Conservation (phyloP, 2,888 invertebrate genomes). For the Morpho helenor region DNA sequence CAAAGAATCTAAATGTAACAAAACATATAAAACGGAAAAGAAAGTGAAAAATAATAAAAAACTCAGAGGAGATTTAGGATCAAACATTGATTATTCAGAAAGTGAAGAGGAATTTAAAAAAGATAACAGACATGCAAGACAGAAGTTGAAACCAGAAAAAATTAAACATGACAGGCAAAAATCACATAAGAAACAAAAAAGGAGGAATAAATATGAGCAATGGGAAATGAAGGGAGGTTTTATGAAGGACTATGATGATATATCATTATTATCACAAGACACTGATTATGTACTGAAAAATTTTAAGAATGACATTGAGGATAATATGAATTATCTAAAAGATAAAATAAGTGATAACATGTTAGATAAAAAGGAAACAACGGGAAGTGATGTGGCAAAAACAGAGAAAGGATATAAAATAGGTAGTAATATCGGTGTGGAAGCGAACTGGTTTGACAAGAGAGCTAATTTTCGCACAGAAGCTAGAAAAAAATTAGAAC, state of each 20-base stretch:
- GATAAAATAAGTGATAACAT: constrained; percentile 26
- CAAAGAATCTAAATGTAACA: constrained; percentile 4
- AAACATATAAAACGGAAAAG: constrained; percentile 29
- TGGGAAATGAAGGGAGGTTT: constrained; percentile 70
- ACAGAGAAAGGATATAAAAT: constrained; percentile 16
- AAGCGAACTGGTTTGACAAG: constrained; percentile 56
- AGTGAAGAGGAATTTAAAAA: constrained; percentile 61
- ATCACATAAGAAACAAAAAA: constrained; percentile 61
- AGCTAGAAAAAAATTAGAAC: constrained; percentile 57
- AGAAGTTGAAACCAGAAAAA: constrained; percentile 50
- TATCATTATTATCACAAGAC: constrained; percentile 46
- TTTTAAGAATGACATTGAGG: constrained; percentile 32
- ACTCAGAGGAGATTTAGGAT: neutral
- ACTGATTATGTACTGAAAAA: constrained; percentile 40
- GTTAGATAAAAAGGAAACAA: constrained; percentile 20
- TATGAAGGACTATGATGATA: constrained; percentile 60
- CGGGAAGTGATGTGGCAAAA: constrained; percentile 36
- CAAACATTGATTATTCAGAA: constrained; percentile 12
- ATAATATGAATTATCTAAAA: constrained; percentile 35
- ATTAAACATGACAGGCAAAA: constrained; percentile 61
- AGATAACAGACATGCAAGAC: constrained; percentile 58
- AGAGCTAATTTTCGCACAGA: constrained; percentile 52
- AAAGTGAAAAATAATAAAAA: constrained; percentile 15
- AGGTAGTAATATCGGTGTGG: constrained; percentile 14
- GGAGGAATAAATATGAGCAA: constrained; percentile 64